Base-by-base conservation (phyloP, 2,797 vertebrate genomes). In the Acrossocheilus wenchowensis region DNA sequence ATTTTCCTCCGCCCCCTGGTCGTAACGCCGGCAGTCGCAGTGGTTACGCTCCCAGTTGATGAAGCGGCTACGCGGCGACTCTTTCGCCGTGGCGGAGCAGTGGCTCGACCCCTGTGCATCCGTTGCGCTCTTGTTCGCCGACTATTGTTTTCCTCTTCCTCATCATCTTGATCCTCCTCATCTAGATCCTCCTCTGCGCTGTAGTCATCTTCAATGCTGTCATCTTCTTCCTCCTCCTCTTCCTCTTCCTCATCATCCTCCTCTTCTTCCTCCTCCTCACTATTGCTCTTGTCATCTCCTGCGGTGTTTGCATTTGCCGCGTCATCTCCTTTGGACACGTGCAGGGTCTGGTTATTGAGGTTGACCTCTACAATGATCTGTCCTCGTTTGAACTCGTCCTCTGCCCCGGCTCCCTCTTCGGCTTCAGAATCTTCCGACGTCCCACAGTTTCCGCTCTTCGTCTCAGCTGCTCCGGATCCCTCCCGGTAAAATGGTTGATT, bases 361-460 rank as follows among this genome's bases (percentile, higher is more conserved):
- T 99, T 99, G 87, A 99, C 98, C 95, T 99, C 98, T 50, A 99
- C 98, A 87, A 99, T 99, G 92, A 99, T 99, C 95, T 99, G 98
- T 91, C 97, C 97, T 87, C 97, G 97, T 94, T 99, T 99, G 94
- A 98, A 99, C 87, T 95, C 95, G 88, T 96, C 96, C 82, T 96
- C 96, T 77, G 96, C 96, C 84, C 96, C 97, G 85, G 0, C 92
- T 92, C 54, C 96, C 88, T 88, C 91, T 17, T 95, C 92, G 1
- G 89, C 94, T 5, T 94, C 95, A 48, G 93, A 95, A 88, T 96
- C 96, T 82, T 96, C 96, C 30, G 97, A 97, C 57, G 97, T 92
- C 8, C 89, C 92, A 1, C 93, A 89, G 1, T 94, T 92, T 39
- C 90, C 95, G 1, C 94, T 91, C 77, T 93, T 92, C 0, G 71